phyloP scores from a whole-genome alignment of 2,113 vertebrate species.

The Festucalex cinctus region DNA sequence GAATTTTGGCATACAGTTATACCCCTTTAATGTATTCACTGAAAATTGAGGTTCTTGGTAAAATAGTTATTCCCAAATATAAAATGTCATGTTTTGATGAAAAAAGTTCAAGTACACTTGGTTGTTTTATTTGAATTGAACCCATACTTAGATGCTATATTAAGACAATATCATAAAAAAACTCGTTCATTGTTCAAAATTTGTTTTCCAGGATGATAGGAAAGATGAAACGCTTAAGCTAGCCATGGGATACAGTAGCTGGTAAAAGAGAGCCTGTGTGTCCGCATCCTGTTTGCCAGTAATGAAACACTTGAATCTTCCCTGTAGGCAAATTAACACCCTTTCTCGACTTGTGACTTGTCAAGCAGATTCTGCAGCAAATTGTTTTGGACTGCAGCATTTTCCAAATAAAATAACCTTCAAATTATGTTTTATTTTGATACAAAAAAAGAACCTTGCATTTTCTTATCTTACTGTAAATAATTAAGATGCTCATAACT shows the following conservation, averaged over 20 bases:
- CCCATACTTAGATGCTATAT: not conserved
- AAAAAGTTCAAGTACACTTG: not conserved
- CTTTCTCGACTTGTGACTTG: constrained; percentile 22
- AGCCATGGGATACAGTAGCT: not conserved
- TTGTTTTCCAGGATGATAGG: too few relatives aligned
- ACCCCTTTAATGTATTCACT: not conserved
- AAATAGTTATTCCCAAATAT: not conserved
- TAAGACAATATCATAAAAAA: not conserved
- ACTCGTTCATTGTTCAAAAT: not conserved
- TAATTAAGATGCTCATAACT: too few relatives aligned
- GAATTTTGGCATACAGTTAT: not conserved
- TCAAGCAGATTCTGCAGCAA: not conserved
- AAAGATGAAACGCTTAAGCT: not conserved
- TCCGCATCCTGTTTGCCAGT: constrained; percentile 4
- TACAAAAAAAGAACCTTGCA: not conserved
- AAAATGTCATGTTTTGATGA: not conserved
- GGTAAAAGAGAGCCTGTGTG: constrained; percentile 14
- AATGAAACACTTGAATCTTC: not conserved
- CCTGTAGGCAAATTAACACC: not conserved
- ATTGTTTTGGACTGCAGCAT: not conserved
- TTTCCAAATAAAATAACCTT: too few relatives aligned
- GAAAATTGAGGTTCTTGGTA: not conserved
- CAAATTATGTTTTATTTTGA: not conserved
- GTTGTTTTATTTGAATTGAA: not conserved
- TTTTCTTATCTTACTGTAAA: not conserved